Evolutionary conservation across 1,140 invertebrate species (phyloP).

Genomic region (Trichonephila clavipes): DNA sequence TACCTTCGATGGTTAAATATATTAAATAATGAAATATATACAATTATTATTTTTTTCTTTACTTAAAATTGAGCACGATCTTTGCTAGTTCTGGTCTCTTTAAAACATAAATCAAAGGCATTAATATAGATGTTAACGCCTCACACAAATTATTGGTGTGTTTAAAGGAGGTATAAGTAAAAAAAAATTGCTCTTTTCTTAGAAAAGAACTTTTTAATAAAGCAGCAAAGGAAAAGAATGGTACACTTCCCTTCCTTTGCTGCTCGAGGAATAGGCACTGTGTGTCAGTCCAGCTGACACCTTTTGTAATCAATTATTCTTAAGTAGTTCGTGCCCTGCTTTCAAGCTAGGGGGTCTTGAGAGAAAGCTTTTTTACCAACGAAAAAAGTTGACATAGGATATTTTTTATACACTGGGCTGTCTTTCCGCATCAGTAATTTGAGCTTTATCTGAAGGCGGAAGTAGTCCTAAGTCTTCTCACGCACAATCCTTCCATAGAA

Average conservation of each 20-base stretch:
- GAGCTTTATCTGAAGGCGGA: slow-evolving; percentile 14
- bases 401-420: background rate
- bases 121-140: background rate
- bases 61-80: slow-evolving; percentile 23
- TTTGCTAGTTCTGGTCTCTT: slow-evolving; percentile 1
- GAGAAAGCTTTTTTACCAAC: slow-evolving; percentile 49
- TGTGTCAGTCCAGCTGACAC: slow-evolving; percentile 68
- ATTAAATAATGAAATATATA: slow-evolving; percentile 34
- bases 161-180: background rate
- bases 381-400: slow-evolving; percentile 11
- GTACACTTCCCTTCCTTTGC: background rate
- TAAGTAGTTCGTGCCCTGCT: background rate
- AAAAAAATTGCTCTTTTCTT: slow-evolving; percentile 17
- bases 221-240: slow-evolving; percentile 4
- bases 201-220: slow-evolving; percentile 41
- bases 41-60: background rate
- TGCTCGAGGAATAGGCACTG: slow-evolving; percentile 29
- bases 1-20: slow-evolving; percentile 3
- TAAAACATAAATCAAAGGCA: slow-evolving; percentile 1
- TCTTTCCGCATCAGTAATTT: background rate
- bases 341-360: background rate
- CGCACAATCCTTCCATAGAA: background rate
- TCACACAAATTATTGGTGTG: background rate
- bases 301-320: background rate
- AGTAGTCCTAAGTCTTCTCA: slow-evolving; percentile 9